phyloP scores from a whole-genome alignment of 2,888 invertebrate species.

The Cheilosia vernalis region DNA sequence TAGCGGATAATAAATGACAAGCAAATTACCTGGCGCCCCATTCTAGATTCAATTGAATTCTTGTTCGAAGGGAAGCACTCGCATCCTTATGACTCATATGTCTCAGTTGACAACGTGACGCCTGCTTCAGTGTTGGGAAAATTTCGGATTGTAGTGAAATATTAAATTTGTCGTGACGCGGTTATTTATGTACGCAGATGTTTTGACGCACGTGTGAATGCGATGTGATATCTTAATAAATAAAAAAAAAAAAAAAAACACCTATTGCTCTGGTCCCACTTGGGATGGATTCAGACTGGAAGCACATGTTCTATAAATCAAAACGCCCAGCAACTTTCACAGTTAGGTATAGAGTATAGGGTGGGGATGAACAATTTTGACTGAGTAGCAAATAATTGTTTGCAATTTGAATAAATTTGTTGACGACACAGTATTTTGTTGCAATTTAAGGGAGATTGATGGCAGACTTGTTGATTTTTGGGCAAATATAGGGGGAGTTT shows the following conservation, averaged over 20 bases:
- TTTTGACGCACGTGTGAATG: neutral
- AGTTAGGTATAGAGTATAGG: neutral
- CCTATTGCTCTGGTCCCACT: too few relatives aligned
- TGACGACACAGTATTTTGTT: neutral
- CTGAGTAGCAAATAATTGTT: conserved; percentile 26
- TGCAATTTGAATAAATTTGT: conserved; percentile 9
- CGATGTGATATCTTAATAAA: neutral
- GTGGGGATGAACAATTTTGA: conserved; percentile 2
- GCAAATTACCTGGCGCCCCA: neutral
- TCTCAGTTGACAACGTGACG: conserved; percentile 27
- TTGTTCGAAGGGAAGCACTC: too few relatives aligned
- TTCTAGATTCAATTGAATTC: neutral
- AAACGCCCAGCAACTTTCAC: neutral
- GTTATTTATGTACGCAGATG: conserved; percentile 31
- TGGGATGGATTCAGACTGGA: too few relatives aligned
- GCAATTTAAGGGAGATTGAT: neutral
- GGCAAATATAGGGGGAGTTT: too few relatives aligned
- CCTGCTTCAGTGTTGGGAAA: conserved; percentile 9
- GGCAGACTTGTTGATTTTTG: neutral
- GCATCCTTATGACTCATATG: too few relatives aligned
- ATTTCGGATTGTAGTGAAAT: conserved; percentile 39
- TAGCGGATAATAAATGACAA: neutral
- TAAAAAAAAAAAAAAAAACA: neutral
- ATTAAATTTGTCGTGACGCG: conserved; percentile 31
- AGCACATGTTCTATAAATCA: conserved; percentile 8